Conservation (phyloP, 1,140 invertebrate species). For the Psix sp. region DNA sequence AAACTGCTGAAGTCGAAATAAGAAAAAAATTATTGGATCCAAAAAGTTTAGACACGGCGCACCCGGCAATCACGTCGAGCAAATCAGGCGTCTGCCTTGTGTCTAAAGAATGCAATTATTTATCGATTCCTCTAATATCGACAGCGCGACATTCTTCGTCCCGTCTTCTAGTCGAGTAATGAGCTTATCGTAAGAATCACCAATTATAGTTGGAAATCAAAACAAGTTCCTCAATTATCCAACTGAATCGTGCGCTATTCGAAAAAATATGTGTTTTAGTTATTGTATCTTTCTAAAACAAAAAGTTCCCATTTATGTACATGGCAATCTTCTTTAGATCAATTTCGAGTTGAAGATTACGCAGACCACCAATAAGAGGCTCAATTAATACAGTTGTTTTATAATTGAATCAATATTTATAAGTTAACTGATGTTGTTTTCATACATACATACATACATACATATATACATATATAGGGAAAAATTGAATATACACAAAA, state of each 20-base stretch:
- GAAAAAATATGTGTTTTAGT: conserved; percentile 64
- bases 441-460: too few relatives aligned
- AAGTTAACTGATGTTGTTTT: too few relatives aligned
- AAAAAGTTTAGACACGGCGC: conserved; percentile 46
- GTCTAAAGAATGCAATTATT: conserved; percentile 56
- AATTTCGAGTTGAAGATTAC: too few relatives aligned
- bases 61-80: conserved; percentile 46
- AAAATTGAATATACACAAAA: too few relatives aligned
- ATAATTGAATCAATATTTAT: too few relatives aligned
- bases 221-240: conserved; percentile 68
- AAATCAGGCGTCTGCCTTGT: conserved; percentile 50
- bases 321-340: too few relatives aligned
- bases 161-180: conserved; percentile 48
- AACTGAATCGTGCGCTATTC: conserved; percentile 51
- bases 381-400: too few relatives aligned
- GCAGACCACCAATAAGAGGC: too few relatives aligned
- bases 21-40: conserved; percentile 43
- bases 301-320: conserved; percentile 23
- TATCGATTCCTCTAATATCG: conserved; percentile 49
- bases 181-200: conserved; percentile 67
- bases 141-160: conserved; percentile 53
- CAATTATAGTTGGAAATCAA: conserved; percentile 68
- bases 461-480: too few relatives aligned
- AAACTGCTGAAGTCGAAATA: conserved; percentile 14
- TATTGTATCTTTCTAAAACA: conserved; percentile 22